Percentiles rank a stretch among this genome's conserved stretches.
phyloP scores from a whole-genome alignment of 2,113 vertebrate species.

The Struthidea cinerea region DNA sequence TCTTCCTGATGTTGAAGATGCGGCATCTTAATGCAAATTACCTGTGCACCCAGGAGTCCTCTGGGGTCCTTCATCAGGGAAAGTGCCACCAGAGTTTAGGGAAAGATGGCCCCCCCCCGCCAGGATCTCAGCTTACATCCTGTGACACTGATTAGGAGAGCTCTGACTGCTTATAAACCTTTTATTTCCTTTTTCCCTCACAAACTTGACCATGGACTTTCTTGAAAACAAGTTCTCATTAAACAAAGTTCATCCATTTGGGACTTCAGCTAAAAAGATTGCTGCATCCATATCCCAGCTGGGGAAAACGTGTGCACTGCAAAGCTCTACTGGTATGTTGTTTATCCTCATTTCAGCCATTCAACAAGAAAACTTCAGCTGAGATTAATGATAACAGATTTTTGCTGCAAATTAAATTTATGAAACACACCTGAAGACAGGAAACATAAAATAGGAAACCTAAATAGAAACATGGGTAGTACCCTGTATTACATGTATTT shows the following conservation, averaged over 20 bases:
- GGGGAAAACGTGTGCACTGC: not conserved
- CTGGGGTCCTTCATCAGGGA: not conserved
- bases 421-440: not conserved
- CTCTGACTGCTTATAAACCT: not conserved
- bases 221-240: not conserved
- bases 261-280: not conserved
- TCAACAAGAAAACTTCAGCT: not conserved
- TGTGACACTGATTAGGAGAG: not conserved
- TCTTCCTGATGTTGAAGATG: not conserved
- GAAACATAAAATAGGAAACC: not conserved
- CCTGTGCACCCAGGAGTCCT: not conserved
- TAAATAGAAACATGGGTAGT: not conserved
- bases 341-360: not conserved
- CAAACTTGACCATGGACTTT: not conserved
- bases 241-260: not conserved
- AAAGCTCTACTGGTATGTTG: not conserved
- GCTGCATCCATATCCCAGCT: not conserved
- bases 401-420: not conserved
- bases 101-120: not conserved
- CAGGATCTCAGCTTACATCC: not conserved
- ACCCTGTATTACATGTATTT: not conserved
- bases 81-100: not conserved
- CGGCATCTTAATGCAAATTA: not conserved
- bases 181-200: not conserved
- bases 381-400: not conserved